Evolutionary conservation across 2,888 invertebrate genomes (phyloP), one percentile per base, ranked within the genome.

Genomic region (Apotomis betuletana): DNA sequence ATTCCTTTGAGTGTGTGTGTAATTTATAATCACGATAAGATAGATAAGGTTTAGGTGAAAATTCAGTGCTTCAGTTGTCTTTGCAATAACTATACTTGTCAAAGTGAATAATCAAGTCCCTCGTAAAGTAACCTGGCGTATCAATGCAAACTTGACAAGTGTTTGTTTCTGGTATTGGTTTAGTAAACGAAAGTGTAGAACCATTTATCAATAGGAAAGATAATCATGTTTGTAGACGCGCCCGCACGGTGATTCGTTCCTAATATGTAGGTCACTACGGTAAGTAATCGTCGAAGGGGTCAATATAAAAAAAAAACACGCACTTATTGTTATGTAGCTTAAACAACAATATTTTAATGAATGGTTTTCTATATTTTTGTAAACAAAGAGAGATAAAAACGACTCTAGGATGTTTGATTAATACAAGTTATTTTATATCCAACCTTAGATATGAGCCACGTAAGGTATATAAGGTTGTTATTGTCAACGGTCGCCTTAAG

Each of bases 201-300:
- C 76, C 74, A 79, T 78, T 81, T 83, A 82, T 84, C 82, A 82
- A 79, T 77, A 69, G 69, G 69, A 78, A 78, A 76, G 82, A 83
- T 84, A 81, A 80, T 77, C 79, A 73, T 80, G 80, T 83, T 77
- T 78, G 80, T 75, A 70, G 79, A 80, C 82, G 77, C 71, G 79
- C 80, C 81, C 78, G 75, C 74, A 74, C 74, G 74, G 70, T 71
- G 62, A 57, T 63, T 59, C 59, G 55, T 63, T 61, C 73, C 61
- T 74, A 51, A 73, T 75, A 83, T 77, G 75, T 83, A 74, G 83
- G 83, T 80, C 81, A 80, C 76, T 74, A 44, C 41, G 77, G 71
- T 77, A 75, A 74, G 72, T 71, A 68, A 61, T 55, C 27, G 49
- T 60, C 62, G 49, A 55, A 49, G 59, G 54, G 69, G 63, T 54